These are phyloP conservation scores for Tetrapedia diversipes DNA, from an alignment of 2,888 invertebrate species.

Conservation along the genomic window DNA sequence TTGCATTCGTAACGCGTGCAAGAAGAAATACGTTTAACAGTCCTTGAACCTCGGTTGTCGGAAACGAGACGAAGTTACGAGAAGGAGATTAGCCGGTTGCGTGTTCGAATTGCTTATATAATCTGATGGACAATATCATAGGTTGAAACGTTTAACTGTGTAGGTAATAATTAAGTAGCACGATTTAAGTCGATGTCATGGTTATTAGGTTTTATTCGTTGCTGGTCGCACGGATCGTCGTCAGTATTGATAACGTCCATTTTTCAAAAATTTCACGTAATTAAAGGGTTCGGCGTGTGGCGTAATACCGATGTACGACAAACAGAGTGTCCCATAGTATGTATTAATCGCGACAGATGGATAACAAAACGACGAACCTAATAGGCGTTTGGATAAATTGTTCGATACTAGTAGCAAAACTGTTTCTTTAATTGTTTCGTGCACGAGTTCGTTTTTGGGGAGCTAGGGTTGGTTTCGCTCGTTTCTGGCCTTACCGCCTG, in stretches of 20 bases:
- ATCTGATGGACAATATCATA: not conserved
- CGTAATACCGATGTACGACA: not conserved
- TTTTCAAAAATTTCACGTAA: not conserved
- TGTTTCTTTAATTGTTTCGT: no score
- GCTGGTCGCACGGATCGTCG: no score
- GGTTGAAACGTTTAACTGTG: not conserved
- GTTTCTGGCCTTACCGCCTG: not conserved
- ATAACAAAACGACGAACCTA: conserved; percentile 7
- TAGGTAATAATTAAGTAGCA: not conserved
- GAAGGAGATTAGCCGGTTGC: not conserved
- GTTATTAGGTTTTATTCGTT: not conserved
- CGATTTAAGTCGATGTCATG: no score
- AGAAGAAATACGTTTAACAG: not conserved
- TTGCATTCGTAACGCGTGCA: not conserved
- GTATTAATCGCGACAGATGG: conserved; percentile 6
- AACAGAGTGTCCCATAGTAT: not conserved
- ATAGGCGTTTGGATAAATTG: not conserved
- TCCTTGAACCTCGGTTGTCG: not conserved
- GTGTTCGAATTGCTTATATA: not conserved
- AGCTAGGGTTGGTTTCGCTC: not conserved
- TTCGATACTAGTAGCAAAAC: not conserved
- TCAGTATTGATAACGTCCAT: not conserved
- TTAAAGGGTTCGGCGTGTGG: no score
- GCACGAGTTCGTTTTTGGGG: no score
- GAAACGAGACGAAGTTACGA: not conserved